phyloP scores from a whole-genome alignment of 2,888 invertebrate genomes.

The Lochmaea crataegi region DNA sequence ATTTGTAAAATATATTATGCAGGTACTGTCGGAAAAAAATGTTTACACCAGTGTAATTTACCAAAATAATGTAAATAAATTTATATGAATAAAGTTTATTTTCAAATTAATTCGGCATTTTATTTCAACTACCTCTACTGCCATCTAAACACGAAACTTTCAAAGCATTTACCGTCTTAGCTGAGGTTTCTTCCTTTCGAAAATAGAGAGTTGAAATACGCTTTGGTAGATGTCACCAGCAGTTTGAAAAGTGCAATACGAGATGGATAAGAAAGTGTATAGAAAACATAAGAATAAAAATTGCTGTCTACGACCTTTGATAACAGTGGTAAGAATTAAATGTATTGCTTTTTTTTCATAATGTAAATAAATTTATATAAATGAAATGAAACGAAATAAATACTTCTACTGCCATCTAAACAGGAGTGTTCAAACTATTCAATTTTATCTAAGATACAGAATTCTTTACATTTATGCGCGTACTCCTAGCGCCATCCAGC shows the following conservation, averaged over 20 bases:
- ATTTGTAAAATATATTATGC: slow-evolving; percentile 58
- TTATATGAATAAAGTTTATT: slow-evolving; percentile 40
- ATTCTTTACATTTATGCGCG: no score
- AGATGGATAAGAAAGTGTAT: not conserved
- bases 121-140: not conserved
- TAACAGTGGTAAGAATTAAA: no score
- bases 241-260: not conserved
- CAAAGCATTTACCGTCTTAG: not conserved
- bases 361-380: no score
- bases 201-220: not conserved
- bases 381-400: no score
- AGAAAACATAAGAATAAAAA: not conserved
- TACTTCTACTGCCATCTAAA: no score
- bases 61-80: slow-evolving; percentile 38
- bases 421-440: no score
- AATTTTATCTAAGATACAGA: no score
- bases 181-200: not conserved
- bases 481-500: no score
- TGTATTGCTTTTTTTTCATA: no score
- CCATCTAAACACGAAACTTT: no score
- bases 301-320: no score
- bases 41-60: slow-evolving; percentile 33
- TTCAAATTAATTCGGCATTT: slow-evolving; percentile 28
- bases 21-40: slow-evolving; percentile 14
- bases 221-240: not conserved